These are phyloP conservation scores for Philaethria dido DNA, from an alignment of 2,888 invertebrate species.

Conservation along the genomic window DNA sequence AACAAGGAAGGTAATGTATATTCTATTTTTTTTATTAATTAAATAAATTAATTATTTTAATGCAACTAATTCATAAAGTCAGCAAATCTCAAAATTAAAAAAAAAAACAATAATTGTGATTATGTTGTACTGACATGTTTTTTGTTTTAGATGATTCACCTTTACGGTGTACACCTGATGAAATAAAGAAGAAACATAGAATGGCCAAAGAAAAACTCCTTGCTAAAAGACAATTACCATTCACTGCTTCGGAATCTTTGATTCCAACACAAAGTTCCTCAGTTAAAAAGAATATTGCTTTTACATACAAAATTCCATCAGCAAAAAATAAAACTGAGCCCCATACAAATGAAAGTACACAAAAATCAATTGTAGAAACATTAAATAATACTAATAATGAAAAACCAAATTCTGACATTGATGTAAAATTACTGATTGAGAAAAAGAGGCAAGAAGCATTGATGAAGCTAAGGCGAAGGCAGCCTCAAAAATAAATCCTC, in stretches of 20 bases:
- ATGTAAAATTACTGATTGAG: conserved; percentile 70
- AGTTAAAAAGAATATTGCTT: conserved; percentile 53
- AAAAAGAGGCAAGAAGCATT: conserved; percentile 78
- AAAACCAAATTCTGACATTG: conserved; percentile 41
- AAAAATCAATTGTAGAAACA: neutral
- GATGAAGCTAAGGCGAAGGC: conserved; percentile 69
- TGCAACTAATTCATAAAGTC: no score
- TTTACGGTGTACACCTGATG: conserved; percentile 81
- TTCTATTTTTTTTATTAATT: conserved; percentile 5
- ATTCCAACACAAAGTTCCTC: conserved; percentile 40
- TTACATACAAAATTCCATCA: conserved; percentile 61
- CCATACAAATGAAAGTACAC: conserved; percentile 31
- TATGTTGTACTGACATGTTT: neutral
- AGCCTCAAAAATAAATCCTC: conserved; percentile 57
- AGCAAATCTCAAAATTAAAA: neutral
- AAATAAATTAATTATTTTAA: no score
- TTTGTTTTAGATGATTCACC: conserved; percentile 62
- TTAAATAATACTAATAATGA: conserved; percentile 18
- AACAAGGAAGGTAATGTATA: conserved; percentile 58
- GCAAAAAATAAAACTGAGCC: conserved; percentile 40
- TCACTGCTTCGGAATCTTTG: conserved; percentile 60
- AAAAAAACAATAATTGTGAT: neutral
- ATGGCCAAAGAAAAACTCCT: conserved; percentile 84
- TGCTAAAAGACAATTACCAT: conserved; percentile 76
- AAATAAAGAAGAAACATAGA: conserved; percentile 85